Conservation (phyloP, 2,888 invertebrate species). For the Clanis bilineata region DNA sequence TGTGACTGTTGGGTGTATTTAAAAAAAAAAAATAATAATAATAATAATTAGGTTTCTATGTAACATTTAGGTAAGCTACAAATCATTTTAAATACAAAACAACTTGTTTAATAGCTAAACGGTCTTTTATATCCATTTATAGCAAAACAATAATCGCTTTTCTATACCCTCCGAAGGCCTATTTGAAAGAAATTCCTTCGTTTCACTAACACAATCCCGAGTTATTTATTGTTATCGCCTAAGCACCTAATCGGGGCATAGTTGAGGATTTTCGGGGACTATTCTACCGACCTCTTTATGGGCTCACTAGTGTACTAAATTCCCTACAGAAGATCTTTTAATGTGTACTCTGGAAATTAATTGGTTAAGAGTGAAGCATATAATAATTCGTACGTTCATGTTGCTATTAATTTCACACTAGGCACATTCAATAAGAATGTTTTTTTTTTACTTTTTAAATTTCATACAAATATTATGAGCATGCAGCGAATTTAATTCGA, state of each 20-base stretch:
- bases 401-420: neutral
- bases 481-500: no score
- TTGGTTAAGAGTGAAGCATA: slow-evolving; percentile 16
- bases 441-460: neutral
- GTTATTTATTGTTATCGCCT: slow-evolving; percentile 41
- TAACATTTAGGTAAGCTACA: no score
- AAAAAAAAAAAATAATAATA: no score
- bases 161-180: neutral
- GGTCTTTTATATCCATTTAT: neutral
- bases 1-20: no score
- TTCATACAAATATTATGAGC: neutral
- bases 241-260: slow-evolving; percentile 26
- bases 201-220: slow-evolving; percentile 27
- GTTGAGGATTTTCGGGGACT: slow-evolving; percentile 23
- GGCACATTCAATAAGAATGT: neutral
- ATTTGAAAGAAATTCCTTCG: slow-evolving; percentile 11
- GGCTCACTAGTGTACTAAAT: slow-evolving; percentile 20
- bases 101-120: neutral
- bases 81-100: neutral
- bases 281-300: slow-evolving; percentile 16
- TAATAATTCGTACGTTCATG: neutral
- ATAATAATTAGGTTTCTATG: no score
- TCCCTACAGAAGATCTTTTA: slow-evolving; percentile 23
- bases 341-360: slow-evolving; percentile 33
- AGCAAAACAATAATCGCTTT: neutral